Base-by-base conservation (phyloP, 2,797 vertebrate species). In the Rhynchonycteris naso region DNA sequence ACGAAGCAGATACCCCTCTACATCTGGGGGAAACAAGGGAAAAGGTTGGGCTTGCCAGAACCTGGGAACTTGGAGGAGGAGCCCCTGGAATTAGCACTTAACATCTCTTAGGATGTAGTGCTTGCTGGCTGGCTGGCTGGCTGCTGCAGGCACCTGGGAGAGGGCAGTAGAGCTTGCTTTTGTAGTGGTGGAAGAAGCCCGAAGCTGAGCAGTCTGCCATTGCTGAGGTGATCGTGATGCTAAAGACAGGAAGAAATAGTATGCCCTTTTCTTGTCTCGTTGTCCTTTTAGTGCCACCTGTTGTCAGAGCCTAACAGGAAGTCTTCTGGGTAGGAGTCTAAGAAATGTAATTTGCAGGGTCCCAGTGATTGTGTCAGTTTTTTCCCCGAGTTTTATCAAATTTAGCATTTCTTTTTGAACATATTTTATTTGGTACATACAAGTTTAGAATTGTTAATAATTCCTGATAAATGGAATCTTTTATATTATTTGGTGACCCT, bases 361-460 rank as follows among this genome's bases (percentile, higher is more conserved):
- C 38, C 74, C 81, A 74, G 26, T 91, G 38, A 79, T 74, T 58
- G 54, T 72, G 66, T 87, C 66, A 11, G 1, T 88, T 61, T 93
- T n/a, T 59, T 22, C 54, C 30, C 65, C 11, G 83, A 54, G 38
- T 93, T 96, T 93, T 90, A 30, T 71, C 16, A 91, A 9, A 74
- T 83, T 88, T 65, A 54, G 4, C 10, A 33, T 86, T 95, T 95
- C 13, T 66, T 69, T 82, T 93, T 88, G 19, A 59, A 38, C 47
- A 22, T 56, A 14, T 47, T 95, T 91, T 81, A 43, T 81, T 80
- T 22, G 28, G 30, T 88, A 9, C 4, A 14, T 75, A 22, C 12
- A 68, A 65, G 19, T 85, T 94, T 88, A 81, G 18, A 79, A 80
- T 63, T 88, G 65, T 82, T 90, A 56, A 54, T 86, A 65, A 61